Base-by-base conservation (phyloP, 2,888 invertebrate genomes). In the Merodon equestris region DNA sequence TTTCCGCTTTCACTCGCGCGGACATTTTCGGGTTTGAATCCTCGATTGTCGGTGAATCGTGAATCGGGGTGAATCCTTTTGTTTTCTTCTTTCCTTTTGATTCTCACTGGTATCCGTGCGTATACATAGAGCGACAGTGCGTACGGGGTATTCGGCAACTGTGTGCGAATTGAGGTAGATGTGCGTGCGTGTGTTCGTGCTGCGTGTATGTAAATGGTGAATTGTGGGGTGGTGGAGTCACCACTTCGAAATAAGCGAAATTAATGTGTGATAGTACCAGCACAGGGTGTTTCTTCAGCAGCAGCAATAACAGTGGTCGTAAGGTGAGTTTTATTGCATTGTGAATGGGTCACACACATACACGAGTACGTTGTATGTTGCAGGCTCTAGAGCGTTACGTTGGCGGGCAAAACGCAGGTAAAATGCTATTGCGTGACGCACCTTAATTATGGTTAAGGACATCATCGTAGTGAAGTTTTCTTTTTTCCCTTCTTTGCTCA, bases 181-280 rank as follows among this genome's bases (percentile, higher is more conserved):
- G 27, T 47, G 50, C 13, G 15, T 42, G 48, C 14, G 38, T 57
- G 36, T 63, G 56, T 34, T 27, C 27, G 48, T n/a, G 68, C 10
- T 14, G 51, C 60, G 54, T 17, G 68, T 64, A 45, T 74, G 27
- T 27, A 63, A 74, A 79, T 74, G 74, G 67, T 68, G 67, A 67
- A 63, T 57, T 63, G 53, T 42, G 48, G 61, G 68, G 60, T 63
- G 79, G 79, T 70, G 73, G 63, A 64, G 19, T 36, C 58, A 74
- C 68, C 74, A 54, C 74, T 68, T 75, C 81, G 57, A 81, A 66
- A 81, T 75, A 61, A 81, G 50, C 64, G 45, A 66, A 85, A 83
- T 89, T 88, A 86, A 93, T 93, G 93, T 93, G 93, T 89, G 93
- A 93, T 90, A 92, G 91, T 90, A 92, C 92, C 89, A 92, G 92